phyloP scores from a whole-genome alignment of 2,797 vertebrate genomes.

The Rhinophrynus dorsalis region DNA sequence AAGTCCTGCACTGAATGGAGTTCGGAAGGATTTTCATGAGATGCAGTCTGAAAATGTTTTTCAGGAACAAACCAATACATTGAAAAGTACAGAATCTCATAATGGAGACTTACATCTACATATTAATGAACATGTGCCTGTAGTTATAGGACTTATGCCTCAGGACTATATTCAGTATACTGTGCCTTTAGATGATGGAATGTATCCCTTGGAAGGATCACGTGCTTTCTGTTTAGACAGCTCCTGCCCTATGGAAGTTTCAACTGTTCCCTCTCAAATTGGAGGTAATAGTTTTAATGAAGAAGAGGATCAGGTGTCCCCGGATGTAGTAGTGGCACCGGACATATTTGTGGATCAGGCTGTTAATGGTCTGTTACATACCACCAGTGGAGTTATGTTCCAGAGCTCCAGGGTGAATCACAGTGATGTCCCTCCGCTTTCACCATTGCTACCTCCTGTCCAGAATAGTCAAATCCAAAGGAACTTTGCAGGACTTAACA shows the following conservation, averaged over 20 bases:
- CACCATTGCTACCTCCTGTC: conserved; percentile 89
- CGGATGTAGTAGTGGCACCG: conserved; percentile 77
- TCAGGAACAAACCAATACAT: conserved; percentile 77
- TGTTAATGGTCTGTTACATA: conserved; percentile 81
- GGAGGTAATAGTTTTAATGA: conserved; percentile 74
- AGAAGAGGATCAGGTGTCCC: conserved; percentile 78
- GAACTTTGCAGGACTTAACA: conserved; percentile 82
- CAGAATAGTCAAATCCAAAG: conserved; percentile 83
- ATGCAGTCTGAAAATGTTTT: conserved; percentile 86
- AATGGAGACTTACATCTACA: conserved; percentile 87
- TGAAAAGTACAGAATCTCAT: conserved; percentile 81
- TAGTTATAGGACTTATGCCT: conserved; percentile 92
- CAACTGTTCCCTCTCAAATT: conserved; percentile 71
- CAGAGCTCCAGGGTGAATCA: conserved; percentile 80
- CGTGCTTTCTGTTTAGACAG: conserved; percentile 87
- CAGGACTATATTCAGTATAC: conserved; percentile 99
- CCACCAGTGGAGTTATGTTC: conserved; percentile 84
- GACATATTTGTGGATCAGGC: conserved; percentile 91
- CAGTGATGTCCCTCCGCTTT: conserved; percentile 78
- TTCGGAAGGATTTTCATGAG: conserved; percentile 90
- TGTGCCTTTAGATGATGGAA: conserved; percentile 99
- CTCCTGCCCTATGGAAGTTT: conserved; percentile 94
- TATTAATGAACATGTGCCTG: conserved; percentile 95
- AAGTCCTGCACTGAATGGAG: conserved; percentile 88
- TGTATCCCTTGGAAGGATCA: conserved; percentile 89